phyloP scores from a whole-genome alignment of 2,797 vertebrate species.

The Podarcis siculus region DNA sequence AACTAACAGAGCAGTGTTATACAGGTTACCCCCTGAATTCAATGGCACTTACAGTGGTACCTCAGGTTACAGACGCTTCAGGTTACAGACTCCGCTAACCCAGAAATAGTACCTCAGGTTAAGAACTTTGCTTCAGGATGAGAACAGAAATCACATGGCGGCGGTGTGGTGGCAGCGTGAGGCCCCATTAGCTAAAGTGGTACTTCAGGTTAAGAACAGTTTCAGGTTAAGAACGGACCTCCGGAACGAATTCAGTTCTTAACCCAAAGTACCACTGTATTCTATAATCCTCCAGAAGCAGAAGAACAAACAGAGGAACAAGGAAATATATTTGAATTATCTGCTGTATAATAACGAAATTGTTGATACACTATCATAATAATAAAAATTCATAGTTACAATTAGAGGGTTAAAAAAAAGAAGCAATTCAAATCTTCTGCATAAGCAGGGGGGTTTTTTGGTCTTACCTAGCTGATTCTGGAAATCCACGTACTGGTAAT shows the following conservation, averaged over 20 bases:
- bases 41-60: neutral
- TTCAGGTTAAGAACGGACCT: too few species aligned
- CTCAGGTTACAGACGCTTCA: too few species aligned
- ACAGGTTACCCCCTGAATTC: neutral
- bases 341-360: neutral
- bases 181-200: too few species aligned
- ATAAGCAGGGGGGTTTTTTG: neutral
- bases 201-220: too few species aligned
- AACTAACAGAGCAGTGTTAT: neutral
- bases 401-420: neutral
- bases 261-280: too few species aligned
- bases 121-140: too few species aligned
- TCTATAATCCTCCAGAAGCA: neutral
- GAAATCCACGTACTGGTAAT: slow-evolving; percentile 91
- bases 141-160: too few species aligned
- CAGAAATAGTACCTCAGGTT: too few species aligned
- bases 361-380: neutral
- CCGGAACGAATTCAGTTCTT: too few species aligned
- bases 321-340: neutral
- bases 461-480: slow-evolving; percentile 91
- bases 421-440: neutral
- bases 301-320: neutral
- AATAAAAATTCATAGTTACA: neutral
- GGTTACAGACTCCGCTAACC: too few species aligned
- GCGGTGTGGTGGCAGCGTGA: too few species aligned